Conservation (phyloP, 2,113 vertebrate genomes). For the Crotalus helleri region DNA sequence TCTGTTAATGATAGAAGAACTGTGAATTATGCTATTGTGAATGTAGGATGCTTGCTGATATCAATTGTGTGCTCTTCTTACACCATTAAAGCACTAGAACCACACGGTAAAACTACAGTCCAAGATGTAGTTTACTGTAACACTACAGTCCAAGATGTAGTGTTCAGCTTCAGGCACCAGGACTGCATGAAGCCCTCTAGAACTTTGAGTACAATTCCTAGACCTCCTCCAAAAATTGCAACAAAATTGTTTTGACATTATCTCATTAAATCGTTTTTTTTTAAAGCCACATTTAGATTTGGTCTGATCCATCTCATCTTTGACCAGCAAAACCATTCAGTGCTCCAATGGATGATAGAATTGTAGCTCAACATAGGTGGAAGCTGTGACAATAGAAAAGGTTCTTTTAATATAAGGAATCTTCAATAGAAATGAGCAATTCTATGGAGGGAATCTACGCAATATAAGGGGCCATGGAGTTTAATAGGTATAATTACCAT, state of each 20-base stretch:
- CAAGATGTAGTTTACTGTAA: neutral
- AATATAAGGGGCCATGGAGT: neutral
- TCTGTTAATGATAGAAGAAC: neutral
- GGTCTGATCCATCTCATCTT: neutral
- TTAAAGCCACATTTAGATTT: neutral
- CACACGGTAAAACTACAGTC: neutral
- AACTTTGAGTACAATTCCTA: neutral
- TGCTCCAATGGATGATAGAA: neutral
- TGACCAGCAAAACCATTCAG: neutral
- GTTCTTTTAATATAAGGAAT: neutral
- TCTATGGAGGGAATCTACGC: neutral
- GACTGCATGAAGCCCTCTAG: neutral
- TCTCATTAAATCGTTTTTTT: neutral
- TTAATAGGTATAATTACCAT: neutral
- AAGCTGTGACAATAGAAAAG: neutral
- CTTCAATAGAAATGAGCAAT: neutral
- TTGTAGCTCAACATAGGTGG: neutral
- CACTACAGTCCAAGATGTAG: neutral
- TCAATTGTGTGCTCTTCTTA: neutral
- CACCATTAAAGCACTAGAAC: neutral
- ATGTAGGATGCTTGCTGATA: neutral
- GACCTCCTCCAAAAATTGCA: neutral
- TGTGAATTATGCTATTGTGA: neutral
- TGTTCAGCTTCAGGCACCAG: neutral
- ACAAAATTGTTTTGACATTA: neutral